Percentiles rank a stretch among this genome's conserved stretches.
These are phyloP conservation scores for Nibea coibor DNA, from an alignment of 2,113 vertebrate genomes.

Conservation along the genomic window DNA sequence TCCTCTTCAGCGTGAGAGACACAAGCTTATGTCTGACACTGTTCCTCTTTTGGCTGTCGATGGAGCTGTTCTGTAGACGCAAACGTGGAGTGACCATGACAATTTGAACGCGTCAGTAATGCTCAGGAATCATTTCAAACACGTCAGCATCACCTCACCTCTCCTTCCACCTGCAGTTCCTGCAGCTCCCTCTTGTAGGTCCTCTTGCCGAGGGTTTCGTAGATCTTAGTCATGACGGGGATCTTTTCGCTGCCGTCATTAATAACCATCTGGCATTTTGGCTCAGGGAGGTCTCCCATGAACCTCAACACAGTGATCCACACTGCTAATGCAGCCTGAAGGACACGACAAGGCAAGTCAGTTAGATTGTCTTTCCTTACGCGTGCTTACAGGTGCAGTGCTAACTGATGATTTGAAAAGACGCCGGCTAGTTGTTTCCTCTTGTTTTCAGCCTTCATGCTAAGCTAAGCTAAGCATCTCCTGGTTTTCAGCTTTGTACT, in stretches of 20 bases:
- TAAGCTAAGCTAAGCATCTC: too few species aligned
- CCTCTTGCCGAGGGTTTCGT: slow-evolving; percentile 97
- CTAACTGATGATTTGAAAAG: background rate
- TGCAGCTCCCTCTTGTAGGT: slow-evolving; percentile 96
- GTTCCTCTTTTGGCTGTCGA: slow-evolving; percentile 93
- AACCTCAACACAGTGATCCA: slow-evolving; percentile 98
- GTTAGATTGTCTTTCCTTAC: background rate
- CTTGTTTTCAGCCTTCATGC: too few species aligned
- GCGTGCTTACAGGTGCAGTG: background rate
- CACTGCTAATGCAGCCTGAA: slow-evolving; percentile 92
- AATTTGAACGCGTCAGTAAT: background rate
- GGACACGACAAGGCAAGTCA: background rate
- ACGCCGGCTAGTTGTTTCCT: too few species aligned
- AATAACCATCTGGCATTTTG: slow-evolving; percentile 93
- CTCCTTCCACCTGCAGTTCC: slow-evolving; percentile 93
- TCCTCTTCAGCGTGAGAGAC: slow-evolving; percentile 97
- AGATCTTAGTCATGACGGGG: slow-evolving; percentile 99
- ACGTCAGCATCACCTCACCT: slow-evolving; percentile 81
- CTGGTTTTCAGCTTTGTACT: too few species aligned
- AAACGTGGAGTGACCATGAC: background rate
- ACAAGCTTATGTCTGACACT: slow-evolving; percentile 95
- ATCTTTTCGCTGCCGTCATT: slow-evolving; percentile 97
- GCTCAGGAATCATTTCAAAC: background rate
- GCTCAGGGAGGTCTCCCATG: slow-evolving; percentile 97
- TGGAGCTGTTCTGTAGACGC: slow-evolving; percentile 84